These are phyloP conservation scores for Bhutanitis thaidina DNA, from an alignment of 2,888 invertebrate genomes.

Conservation along the genomic window DNA sequence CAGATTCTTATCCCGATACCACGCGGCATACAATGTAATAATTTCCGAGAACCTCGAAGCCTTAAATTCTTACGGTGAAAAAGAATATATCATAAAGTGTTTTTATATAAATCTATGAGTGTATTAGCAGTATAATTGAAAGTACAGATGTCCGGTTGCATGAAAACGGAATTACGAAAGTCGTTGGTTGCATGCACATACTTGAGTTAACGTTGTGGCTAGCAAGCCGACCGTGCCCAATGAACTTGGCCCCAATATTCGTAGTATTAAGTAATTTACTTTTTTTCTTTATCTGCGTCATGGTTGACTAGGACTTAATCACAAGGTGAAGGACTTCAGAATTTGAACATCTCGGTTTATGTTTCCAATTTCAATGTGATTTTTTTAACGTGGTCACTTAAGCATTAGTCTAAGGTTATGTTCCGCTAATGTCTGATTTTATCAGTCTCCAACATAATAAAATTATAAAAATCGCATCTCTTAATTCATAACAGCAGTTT, in stretches of 20 bases:
- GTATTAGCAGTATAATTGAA: constrained; percentile 5
- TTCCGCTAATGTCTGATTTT: constrained; percentile 3
- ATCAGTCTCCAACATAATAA: constrained; percentile 7
- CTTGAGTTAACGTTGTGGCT: constrained; percentile 13
- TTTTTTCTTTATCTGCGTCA: constrained; percentile 31
- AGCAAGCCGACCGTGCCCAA: constrained; percentile 32
- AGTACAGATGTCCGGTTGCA: constrained; percentile 14
- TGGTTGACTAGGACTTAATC: constrained; percentile 31
- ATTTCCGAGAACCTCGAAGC: too few species aligned
- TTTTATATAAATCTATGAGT: constrained; percentile 7
- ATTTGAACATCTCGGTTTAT: constrained; percentile 16
- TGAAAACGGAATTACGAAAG: constrained; percentile 23
- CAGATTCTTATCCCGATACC: too few species aligned
- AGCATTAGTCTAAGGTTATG: constrained; percentile 22
- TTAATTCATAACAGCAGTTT: constrained; percentile 3
- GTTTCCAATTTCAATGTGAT: constrained; percentile 11
- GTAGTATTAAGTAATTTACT: constrained; percentile 38
- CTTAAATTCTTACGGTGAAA: too few species aligned
- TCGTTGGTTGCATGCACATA: constrained; percentile 16
- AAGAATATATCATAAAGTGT: neutral
- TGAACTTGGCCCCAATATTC: constrained; percentile 49
- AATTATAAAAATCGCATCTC: constrained; percentile 4
- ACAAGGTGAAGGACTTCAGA: constrained; percentile 40
- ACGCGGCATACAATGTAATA: too few species aligned
- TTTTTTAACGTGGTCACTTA: constrained; percentile 8